Evolutionary conservation across 2,113 vertebrate genomes (phyloP).

Genomic region (Orycteropus afer): DNA sequence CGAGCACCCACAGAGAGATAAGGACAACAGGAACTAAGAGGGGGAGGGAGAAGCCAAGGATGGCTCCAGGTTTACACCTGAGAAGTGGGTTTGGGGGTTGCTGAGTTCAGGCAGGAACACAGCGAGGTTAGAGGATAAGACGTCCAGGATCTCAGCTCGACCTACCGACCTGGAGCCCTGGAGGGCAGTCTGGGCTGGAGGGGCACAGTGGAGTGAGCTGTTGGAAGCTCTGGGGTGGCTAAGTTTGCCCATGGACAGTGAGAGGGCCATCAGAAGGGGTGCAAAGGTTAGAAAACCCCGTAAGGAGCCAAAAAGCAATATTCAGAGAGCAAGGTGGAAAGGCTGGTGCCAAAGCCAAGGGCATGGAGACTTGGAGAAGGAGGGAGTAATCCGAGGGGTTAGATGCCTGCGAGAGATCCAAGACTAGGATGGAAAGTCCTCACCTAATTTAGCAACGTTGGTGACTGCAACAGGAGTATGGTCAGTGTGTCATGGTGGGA

Average conservation of each 20-base stretch:
- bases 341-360: neutral
- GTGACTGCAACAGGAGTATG: neutral
- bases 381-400: neutral
- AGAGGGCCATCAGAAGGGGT: neutral
- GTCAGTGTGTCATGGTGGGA: neutral
- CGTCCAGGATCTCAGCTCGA: neutral
- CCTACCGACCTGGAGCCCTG: neutral
- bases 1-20: neutral
- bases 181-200: neutral
- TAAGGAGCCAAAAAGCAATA: neutral
- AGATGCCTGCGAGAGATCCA: neutral
- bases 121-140: neutral
- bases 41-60: too few relatives aligned
- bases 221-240: neutral
- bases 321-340: neutral
- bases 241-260: neutral
- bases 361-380: neutral
- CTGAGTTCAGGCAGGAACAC: neutral
- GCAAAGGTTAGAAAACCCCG: fast-evolving
- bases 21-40: neutral
- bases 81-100: neutral
- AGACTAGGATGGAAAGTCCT: neutral
- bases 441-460: fast-evolving
- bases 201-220: neutral
- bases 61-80: neutral